Evolutionary conservation across 2,113 vertebrate species (phyloP), one percentile per base, ranked within the genome.

Genomic region (Dunckerocampus dactyliophorus): DNA sequence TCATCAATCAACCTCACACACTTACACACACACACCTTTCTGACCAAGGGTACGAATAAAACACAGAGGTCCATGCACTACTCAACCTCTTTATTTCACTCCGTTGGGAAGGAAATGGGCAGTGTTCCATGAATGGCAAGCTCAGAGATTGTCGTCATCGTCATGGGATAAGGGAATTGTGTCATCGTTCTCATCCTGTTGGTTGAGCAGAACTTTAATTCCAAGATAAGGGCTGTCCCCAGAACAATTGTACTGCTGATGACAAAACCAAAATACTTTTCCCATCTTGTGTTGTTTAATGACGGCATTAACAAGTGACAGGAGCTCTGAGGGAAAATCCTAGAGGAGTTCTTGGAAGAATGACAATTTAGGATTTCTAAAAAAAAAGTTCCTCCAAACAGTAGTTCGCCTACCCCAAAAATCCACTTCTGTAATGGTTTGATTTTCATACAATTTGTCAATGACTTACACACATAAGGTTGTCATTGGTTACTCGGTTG

Each of bases 101-200:
- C 81, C 67, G 83, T 79, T 75, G 69, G 72, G 75, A 85, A 82
- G 83, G 83, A 85, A 85, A 80, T 16, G 37, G 83, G 81, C 76
- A 80, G 74, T 50, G 63, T 77, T 79, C 72, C 71, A 63, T 70
- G 75, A 81, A 82, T 69, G 76, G 65, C 62, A 73, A 79, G 76
- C 59, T 45, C 61, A 72, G 74, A 69, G 71, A 77, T 67, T 82
- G 82, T 82, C 75, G 75, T 86, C 77, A 88, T 83, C n/a, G n/a
- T n/a, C n/a, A 5, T 28, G 84, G 82, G 79, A 85, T 65, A 70
- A 73, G 72, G 67, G 79, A 83, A 82, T 72, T 65, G 70, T 87
- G 77, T 88, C 77, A 86, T 63, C 61, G 31, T 74, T 74, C 54
- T 69, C 80, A 86, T 88, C 83, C 85, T 85, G 76, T 76, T 62